Percentiles rank a stretch among this genome's conserved stretches.
These are phyloP conservation scores for Ectemnius lituratus DNA, from an alignment of 2,888 invertebrate species.

Conservation along the genomic window DNA sequence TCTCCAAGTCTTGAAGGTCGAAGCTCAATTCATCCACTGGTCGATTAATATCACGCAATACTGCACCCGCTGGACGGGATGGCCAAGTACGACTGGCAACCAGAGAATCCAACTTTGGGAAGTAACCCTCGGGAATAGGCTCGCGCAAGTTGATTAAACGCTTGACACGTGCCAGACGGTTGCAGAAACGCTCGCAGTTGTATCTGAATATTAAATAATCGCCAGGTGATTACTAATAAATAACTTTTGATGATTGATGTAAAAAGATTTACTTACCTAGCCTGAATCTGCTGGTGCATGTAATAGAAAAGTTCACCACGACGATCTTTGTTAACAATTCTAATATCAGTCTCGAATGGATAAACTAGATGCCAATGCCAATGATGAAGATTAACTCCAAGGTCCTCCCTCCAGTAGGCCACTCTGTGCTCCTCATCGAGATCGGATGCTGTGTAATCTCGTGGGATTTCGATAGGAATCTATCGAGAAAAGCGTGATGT, in stretches of 20 bases:
- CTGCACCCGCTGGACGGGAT: constrained; percentile 82
- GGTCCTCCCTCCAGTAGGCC: constrained; percentile 91
- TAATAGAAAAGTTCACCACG: constrained; percentile 90
- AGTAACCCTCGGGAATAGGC: constrained; percentile 88
- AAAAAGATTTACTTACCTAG: constrained; percentile 76
- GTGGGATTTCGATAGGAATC: constrained; percentile 83
- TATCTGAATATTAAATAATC: constrained; percentile 79
- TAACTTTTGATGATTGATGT: background rate
- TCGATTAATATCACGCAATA: constrained; percentile 82
- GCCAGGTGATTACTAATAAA: background rate
- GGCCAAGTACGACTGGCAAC: constrained; percentile 89
- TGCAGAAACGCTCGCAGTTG: constrained; percentile 87
- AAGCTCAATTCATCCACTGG: constrained; percentile 83
- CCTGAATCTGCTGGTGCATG: constrained; percentile 87
- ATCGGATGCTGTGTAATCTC: constrained; percentile 87
- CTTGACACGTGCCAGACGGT: constrained; percentile 82
- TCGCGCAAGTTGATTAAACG: constrained; percentile 84
- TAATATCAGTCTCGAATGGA: constrained; percentile 84
- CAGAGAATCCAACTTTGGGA: constrained; percentile 89
- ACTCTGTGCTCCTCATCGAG: constrained; percentile 88
- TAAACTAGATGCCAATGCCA: constrained; percentile 96
- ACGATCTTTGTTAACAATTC: constrained; percentile 86
- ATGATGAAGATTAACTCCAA: constrained; percentile 92
- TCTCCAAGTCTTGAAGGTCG: constrained; percentile 85
- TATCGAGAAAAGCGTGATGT: background rate